These are phyloP conservation scores for Tetraneura akinire DNA, from an alignment of 1,140 invertebrate genomes.

Conservation along the genomic window DNA sequence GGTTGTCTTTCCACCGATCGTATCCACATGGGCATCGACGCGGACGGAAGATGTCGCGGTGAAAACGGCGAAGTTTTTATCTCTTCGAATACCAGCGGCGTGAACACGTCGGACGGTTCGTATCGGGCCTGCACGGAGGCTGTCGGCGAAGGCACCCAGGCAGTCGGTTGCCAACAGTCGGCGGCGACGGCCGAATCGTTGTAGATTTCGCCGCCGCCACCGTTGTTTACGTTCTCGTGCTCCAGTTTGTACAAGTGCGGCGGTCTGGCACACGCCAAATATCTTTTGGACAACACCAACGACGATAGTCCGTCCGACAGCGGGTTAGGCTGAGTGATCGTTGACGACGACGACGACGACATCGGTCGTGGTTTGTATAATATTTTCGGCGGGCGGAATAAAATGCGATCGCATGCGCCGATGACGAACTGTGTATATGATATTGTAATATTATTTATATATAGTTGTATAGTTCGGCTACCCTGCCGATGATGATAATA, in stretches of 20 bases:
- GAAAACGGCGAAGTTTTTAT: not conserved
- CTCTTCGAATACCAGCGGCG: constrained; percentile 40
- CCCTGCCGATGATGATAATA: not conserved
- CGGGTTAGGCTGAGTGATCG: constrained; percentile 5
- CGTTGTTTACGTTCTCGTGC: not conserved
- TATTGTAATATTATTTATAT: no score
- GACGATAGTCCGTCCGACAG: constrained; percentile 42
- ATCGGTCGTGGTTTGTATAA: not conserved
- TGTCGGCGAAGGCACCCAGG: not conserved
- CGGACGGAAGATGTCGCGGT: not conserved
- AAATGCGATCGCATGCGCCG: not conserved
- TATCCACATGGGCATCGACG: constrained; percentile 20
- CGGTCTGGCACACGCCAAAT: constrained; percentile 19
- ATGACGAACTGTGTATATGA: no score
- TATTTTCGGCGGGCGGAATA: constrained; percentile 6
- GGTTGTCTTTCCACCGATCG: not conserved
- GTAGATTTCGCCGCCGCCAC: not conserved
- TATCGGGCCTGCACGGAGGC: constrained; percentile 17
- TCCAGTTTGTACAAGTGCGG: constrained; percentile 35
- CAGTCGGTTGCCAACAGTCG: not conserved
- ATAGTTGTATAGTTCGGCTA: no score
- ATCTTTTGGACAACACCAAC: constrained; percentile 41
- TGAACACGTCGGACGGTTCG: constrained; percentile 41
- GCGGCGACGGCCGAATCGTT: not conserved
- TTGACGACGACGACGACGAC: not conserved